A percentile compares a stretch with the other conserved stretches of the same genome.
Conservation (phyloP, 2,113 vertebrate genomes). For the Micromys minutus region DNA sequence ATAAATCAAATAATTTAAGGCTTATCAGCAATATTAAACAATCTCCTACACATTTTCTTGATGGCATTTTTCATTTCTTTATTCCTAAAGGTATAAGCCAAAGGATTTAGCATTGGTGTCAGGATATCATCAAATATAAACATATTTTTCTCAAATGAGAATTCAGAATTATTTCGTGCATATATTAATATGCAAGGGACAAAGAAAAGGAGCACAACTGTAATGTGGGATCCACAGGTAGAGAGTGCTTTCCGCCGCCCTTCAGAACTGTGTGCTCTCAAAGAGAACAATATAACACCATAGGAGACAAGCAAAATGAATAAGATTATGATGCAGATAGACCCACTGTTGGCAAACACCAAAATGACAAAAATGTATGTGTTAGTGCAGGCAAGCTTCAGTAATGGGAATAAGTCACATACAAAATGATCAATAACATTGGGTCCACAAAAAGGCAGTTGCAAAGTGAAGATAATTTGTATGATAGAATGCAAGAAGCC, state of each 20-base stretch:
- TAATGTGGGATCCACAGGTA: not conserved
- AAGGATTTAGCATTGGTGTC: not conserved
- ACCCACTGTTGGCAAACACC: not conserved
- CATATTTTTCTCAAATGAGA: not conserved
- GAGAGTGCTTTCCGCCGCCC: not conserved
- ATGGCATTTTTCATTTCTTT: not conserved
- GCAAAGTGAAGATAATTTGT: not conserved
- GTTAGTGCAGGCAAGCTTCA: not conserved
- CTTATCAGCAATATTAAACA: not conserved
- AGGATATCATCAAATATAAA: not conserved
- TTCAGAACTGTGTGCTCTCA: not conserved
- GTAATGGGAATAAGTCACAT: not conserved
- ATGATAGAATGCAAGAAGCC: not conserved
- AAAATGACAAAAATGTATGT: not conserved
- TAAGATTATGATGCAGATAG: not conserved
- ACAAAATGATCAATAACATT: not conserved
- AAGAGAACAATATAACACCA: not conserved
- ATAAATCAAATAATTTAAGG: not conserved
- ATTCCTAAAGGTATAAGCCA: too few species aligned
- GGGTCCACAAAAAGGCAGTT: not conserved
- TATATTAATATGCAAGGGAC: not conserved
- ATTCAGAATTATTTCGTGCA: not conserved
- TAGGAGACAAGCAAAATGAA: not conserved
- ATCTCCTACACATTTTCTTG: not conserved
- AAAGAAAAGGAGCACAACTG: not conserved